Evolutionary conservation across 2,797 vertebrate species (phyloP).

Genomic region (Gymnoscopelus braueri): DNA sequence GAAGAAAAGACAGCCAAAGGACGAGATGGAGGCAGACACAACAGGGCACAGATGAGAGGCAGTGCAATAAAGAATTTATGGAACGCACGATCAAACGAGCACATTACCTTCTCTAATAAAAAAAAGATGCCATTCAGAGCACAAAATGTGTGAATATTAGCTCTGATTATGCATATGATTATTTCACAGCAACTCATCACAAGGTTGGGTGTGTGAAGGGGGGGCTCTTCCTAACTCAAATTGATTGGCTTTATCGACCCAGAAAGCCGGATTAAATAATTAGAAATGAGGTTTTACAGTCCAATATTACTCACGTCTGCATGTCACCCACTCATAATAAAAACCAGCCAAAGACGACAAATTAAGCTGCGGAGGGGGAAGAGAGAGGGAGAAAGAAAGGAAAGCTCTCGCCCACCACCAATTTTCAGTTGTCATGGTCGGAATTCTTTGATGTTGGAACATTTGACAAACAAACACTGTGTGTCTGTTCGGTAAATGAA

Average conservation of each 20-base stretch:
- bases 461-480: constrained; percentile 46
- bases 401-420: constrained; percentile 55
- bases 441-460: constrained; percentile 53
- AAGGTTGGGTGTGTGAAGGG: constrained; percentile 19
- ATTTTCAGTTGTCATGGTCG: constrained; percentile 53
- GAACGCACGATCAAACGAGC: constrained; percentile 6
- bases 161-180: constrained; percentile 54
- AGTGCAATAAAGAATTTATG: constrained; percentile 23
- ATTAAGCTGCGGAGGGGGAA: constrained; percentile 36
- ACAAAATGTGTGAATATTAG: constrained; percentile 56
- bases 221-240: constrained; percentile 47
- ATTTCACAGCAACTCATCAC: constrained; percentile 50
- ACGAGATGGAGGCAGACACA: constrained; percentile 21
- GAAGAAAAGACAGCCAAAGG: constrained; percentile 1
- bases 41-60: constrained; percentile 9
- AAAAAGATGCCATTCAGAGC: constrained; percentile 42
- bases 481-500: constrained; percentile 31
- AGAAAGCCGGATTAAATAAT: constrained; percentile 57
- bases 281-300: constrained; percentile 44
- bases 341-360: constrained; percentile 54
- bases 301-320: constrained; percentile 54
- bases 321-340: constrained; percentile 55
- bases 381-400: constrained; percentile 11
- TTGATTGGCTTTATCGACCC: constrained; percentile 60
- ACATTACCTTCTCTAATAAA: constrained; percentile 35